Base-by-base conservation (phyloP, 2,888 invertebrate species). In the Troides oblongomaculatus region DNA sequence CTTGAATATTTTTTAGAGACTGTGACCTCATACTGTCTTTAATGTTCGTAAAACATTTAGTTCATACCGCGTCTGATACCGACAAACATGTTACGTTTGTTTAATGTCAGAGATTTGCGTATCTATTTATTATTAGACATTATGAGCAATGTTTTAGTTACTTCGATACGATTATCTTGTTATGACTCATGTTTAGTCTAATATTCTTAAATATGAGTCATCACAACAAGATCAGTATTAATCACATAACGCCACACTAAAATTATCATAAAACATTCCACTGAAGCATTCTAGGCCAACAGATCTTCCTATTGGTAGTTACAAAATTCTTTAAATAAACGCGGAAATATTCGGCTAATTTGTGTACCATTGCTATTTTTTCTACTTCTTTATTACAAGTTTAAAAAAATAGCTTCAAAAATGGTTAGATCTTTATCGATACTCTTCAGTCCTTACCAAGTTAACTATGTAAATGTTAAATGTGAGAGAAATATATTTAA, bases 1-100 rank as follows among this genome's bases (percentile, higher is more conserved):
- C 60, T 63, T 71, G 65, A 70, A 70, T 69, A 60, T 69, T 59
- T 72, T 71, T 72, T 70, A 69, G 66, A 63, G 64, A 58, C 66
- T 25, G 64, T 65, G 70, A 70, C 64, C 43, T 68, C 63, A 72
- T 68, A 67, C 60, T 30, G 66, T 60, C 50, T 68, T 68, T 59
- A 57, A 60, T 21, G 50, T 59, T 60, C 39, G 36, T 12, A 62
- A 53, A 18, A 59, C 43, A 14, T 56, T 69, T 69, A 59, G 56
- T 60, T 58, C 39, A 10, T 23, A 58, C 60, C 53, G 30, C 21
- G 64, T 59, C 30, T 17, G 61, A 53, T 10, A 46, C 65, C 14
- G n/a, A 43, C 60, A 64, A 56, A 70, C 63, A 57, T 30, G 64
- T 64, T 62, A 57, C 59, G 64, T 50, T 46, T 61, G 61, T 61